Percentiles rank a stretch among this genome's conserved stretches.
These are phyloP conservation scores for Hypolimnas misippus DNA, from an alignment of 2,888 invertebrate species.

Conservation along the genomic window DNA sequence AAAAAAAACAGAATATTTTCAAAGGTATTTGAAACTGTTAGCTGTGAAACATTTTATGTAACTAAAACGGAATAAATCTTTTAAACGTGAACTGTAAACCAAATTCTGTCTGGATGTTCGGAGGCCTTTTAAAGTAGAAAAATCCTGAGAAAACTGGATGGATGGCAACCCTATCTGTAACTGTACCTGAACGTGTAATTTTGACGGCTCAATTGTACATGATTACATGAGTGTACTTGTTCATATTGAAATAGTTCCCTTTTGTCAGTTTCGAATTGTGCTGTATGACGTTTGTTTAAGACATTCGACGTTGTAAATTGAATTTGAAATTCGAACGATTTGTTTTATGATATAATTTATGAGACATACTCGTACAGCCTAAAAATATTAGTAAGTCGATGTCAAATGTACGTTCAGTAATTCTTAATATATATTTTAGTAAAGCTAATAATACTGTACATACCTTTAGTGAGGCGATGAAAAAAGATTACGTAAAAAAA, in stretches of 20 bases:
- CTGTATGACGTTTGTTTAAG: constrained; percentile 7
- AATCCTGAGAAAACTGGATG: no score
- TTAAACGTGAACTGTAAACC: no score
- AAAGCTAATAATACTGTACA: constrained; percentile 82
- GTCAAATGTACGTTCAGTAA: constrained; percentile 31
- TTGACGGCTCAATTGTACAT: constrained; percentile 50
- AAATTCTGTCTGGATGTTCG: no score
- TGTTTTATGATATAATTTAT: no score
- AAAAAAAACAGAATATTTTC: no score
- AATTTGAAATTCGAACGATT: constrained; percentile 7
- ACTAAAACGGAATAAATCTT: no score
- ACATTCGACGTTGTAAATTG: constrained; percentile 6
- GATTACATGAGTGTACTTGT: constrained; percentile 47
- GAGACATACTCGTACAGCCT: no score
- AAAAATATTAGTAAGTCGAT: background rate
- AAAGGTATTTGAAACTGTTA: no score
- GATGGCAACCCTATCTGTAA: constrained; percentile 26
- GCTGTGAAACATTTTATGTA: no score
- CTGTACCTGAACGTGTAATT: constrained; percentile 48
- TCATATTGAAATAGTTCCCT: constrained; percentile 23
- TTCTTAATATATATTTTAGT: constrained; percentile 50
- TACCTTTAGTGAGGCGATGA: constrained; percentile 41
- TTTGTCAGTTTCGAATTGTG: constrained; percentile 13
- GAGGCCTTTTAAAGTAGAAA: no score
- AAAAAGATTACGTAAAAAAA: constrained; percentile 32